Base-by-base conservation (phyloP, 2,797 vertebrate species). In the Sebastiscus tertius region DNA sequence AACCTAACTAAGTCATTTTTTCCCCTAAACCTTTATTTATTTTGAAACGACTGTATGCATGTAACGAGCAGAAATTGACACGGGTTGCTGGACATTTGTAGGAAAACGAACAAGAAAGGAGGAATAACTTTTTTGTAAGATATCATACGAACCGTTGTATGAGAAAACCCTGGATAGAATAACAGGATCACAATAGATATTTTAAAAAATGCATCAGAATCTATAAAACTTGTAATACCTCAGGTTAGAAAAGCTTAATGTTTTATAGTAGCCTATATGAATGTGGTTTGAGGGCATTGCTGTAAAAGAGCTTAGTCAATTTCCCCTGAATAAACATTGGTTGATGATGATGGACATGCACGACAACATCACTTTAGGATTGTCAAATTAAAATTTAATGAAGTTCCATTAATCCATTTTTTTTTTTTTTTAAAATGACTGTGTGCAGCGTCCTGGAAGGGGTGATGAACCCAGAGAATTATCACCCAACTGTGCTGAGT, bases 111-210 rank as follows among this genome's bases (percentile, higher is more conserved):
- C 39, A 42, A 42, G 16, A 42, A 42, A 16, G 39, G 39, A 42
- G 39, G 39, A 16, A 42, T 42, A 42, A 3, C 0, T 42, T 42
- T 42, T 42, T 0, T 0, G 14, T 42, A 42, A 42, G 39, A 42
- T 42, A 42, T 42, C 39, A 42, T 42, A 42, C 6, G 14, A 46
- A 46, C 42, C 16, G 16, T 18, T 46, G 16, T 49, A 49, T 49
- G 46, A 49, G 7, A 18, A 49, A 0, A 49, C 18, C 16, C 0
- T 49, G 46, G 46, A 27, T 33, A 7, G 27, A 10, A 61, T 46
- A 52, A 36, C 10, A 61, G 29, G 8, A 26, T 36, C 8, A 13
- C 1, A 26, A 6, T 62, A 16, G 10, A 14, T 20, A 24, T 64
- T 79, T 58, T 0, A 71, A 59, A 26, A 26, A 13, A 6, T 8